phyloP scores from a whole-genome alignment of 2,113 vertebrate genomes.

The Nibea albiflora region DNA sequence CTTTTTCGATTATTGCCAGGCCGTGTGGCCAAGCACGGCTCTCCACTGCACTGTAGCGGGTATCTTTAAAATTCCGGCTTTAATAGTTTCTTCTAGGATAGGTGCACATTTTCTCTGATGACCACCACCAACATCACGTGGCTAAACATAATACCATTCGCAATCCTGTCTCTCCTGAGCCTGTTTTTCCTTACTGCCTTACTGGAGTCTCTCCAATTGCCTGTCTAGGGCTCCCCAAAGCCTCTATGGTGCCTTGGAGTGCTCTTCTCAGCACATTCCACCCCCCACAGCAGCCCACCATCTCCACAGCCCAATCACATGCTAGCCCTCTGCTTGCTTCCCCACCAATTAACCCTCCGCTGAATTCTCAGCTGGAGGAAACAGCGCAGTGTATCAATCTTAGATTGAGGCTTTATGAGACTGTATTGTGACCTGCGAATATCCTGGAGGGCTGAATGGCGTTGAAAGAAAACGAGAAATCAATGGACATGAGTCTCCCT shows the following conservation, averaged over 20 bases:
- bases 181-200: not conserved
- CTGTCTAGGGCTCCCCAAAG: not conserved
- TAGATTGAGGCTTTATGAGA: conserved; percentile 13
- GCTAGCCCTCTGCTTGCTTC: not conserved
- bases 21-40: not conserved
- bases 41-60: not conserved
- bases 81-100: not conserved
- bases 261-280: not conserved
- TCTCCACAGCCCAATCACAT: not conserved
- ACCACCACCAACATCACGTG: too few species aligned
- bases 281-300: not conserved
- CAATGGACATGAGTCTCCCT: not conserved
- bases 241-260: not conserved
- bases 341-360: conserved; percentile 9
- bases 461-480: conserved; percentile 20
- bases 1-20: not conserved
- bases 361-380: conserved; percentile 3
- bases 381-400: not conserved
- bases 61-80: not conserved
- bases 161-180: not conserved
- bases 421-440: conserved; percentile 3
- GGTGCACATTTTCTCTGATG: too few species aligned
- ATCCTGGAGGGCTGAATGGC: conserved; percentile 16
- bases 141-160: not conserved
- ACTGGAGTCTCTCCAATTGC: not conserved